Conservation (phyloP, 2,797 vertebrate genomes). For the Rhodeus uyekii region DNA sequence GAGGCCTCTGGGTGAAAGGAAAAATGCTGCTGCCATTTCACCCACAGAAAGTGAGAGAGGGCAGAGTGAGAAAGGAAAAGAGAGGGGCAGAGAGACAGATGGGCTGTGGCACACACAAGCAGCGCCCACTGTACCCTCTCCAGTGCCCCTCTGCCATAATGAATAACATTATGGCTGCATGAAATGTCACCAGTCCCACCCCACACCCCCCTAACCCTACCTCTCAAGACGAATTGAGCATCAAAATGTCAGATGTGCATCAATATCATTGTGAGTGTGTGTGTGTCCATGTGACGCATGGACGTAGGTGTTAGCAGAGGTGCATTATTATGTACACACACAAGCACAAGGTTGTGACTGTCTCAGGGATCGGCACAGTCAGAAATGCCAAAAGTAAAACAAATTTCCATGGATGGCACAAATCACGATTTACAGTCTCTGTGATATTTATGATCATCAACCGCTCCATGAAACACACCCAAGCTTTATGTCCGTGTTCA, state of each 20-base stretch:
- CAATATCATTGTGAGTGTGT: slow-evolving; percentile 33
- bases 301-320: not conserved
- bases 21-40: slow-evolving; percentile 49
- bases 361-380: not conserved
- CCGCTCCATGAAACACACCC: not conserved
- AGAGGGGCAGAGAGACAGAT: slow-evolving; percentile 36
- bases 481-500: not conserved
- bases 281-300: slow-evolving; percentile 4
- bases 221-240: slow-evolving; percentile 24
- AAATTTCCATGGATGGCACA: not conserved
- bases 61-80: not conserved
- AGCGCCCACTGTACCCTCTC: slow-evolving; percentile 47
- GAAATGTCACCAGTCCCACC: slow-evolving; percentile 48
- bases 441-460: slow-evolving; percentile 1
- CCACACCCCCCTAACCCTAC: not conserved
- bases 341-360: not conserved
- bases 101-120: slow-evolving; percentile 40
- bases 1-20: slow-evolving; percentile 65
- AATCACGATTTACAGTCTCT: not conserved
- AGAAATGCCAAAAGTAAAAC: slow-evolving; percentile 14
- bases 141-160: slow-evolving; percentile 42
- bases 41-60: slow-evolving; percentile 32
- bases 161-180: slow-evolving; percentile 53
- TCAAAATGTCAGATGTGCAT: slow-evolving; percentile 44
- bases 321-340: slow-evolving; percentile 1